phyloP scores from a whole-genome alignment of 2,888 invertebrate genomes.

The Pyrocoelia pectoralis region DNA sequence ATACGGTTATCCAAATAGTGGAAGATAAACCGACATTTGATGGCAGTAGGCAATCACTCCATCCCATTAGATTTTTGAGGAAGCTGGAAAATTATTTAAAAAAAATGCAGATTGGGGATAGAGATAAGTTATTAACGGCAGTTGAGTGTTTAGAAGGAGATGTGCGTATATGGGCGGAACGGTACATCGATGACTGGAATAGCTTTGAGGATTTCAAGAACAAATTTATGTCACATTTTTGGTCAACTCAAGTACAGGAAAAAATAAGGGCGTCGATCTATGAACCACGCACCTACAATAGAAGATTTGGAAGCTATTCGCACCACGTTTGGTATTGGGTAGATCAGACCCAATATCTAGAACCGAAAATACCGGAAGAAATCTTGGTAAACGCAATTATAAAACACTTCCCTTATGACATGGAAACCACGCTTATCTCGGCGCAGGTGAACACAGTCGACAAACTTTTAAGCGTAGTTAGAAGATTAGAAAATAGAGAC shows the following conservation, averaged over 20 bases:
- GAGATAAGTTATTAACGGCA: background rate
- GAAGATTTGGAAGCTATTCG: background rate
- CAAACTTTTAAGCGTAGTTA: too few relatives aligned
- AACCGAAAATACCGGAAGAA: slow-evolving; percentile 3
- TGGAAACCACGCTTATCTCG: too few relatives aligned
- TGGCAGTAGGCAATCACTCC: background rate
- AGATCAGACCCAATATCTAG: background rate
- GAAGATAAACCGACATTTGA: slow-evolving; percentile 9
- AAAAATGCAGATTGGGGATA: background rate
- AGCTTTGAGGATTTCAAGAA: too few relatives aligned
- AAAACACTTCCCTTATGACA: too few relatives aligned
- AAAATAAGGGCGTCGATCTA: background rate
- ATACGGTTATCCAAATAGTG: background rate
- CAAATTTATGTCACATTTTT: background rate
- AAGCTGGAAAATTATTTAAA: background rate
- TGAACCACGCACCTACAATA: background rate
- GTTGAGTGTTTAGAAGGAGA: slow-evolving; percentile 1
- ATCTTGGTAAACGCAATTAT: background rate
- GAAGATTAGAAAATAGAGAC: too few relatives aligned
- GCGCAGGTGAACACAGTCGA: too few relatives aligned
- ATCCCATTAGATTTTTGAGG: background rate
- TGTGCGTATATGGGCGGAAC: background rate
- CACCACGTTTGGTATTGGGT: slow-evolving; percentile 5
- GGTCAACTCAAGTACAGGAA: too few relatives aligned
- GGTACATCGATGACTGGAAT: too few relatives aligned